Conservation (phyloP, 2,113 vertebrate genomes). For the Rhombomys opimus region DNA sequence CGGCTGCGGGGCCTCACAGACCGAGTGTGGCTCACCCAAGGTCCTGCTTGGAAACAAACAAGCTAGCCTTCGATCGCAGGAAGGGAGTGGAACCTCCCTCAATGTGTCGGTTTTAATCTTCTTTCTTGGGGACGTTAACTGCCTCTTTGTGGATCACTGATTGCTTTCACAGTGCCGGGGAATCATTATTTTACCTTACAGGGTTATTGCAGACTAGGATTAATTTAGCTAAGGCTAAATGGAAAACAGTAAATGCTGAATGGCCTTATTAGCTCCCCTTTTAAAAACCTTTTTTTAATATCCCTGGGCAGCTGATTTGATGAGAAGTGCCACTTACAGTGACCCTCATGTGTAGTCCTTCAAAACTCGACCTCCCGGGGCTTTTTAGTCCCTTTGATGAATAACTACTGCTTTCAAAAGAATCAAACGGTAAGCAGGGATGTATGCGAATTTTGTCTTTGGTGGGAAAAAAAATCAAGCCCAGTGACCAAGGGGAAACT, state of each 20-base stretch:
- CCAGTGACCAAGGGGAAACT: conserved; percentile 18
- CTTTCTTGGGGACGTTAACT: conserved; percentile 42
- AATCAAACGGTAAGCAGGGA: neutral
- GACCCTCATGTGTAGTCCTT: neutral
- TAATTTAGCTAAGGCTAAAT: conserved; percentile 60
- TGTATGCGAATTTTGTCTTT: conserved; percentile 36
- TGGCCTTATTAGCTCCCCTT: conserved; percentile 50
- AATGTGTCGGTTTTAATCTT: conserved; percentile 55
- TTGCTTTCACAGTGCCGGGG: conserved; percentile 61
- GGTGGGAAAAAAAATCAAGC: neutral
- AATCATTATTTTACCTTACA: conserved; percentile 59
- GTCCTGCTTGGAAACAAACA: conserved; percentile 58
- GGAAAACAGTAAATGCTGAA: conserved; percentile 48
- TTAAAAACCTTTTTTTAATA: conserved; percentile 53
- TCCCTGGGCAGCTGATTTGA: conserved; percentile 46
- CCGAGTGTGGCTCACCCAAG: conserved; percentile 26
- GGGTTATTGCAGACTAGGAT: conserved; percentile 51
- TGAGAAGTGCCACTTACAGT: conserved; percentile 53
- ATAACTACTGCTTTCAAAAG: conserved; percentile 31
- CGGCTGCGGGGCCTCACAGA: neutral
- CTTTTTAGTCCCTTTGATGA: neutral
- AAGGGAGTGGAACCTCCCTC: conserved; percentile 62
- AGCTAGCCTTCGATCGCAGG: conserved; percentile 70
- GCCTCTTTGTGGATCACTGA: conserved; percentile 55
- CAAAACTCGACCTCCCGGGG: neutral